Conservation (phyloP, 1,140 invertebrate genomes). For the Streblospio benedicti region DNA sequence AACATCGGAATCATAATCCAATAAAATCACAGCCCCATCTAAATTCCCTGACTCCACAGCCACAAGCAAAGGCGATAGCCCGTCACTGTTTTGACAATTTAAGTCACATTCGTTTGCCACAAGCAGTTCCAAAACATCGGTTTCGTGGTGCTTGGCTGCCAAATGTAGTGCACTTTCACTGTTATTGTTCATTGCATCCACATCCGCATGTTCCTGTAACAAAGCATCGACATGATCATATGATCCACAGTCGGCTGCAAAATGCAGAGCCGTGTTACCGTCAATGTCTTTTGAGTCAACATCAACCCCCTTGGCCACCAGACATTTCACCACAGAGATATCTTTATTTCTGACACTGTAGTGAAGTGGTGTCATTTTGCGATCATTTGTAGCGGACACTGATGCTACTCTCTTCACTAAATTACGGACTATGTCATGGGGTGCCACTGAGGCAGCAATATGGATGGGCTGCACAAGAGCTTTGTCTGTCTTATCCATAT, state of each 20-base stretch:
- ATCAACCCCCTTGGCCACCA: background rate
- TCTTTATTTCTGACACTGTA: background rate
- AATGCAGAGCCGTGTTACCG: background rate
- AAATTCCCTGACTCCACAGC: background rate
- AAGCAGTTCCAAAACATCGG: slow-evolving; percentile 5
- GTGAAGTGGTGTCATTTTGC: background rate
- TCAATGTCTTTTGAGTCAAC: background rate
- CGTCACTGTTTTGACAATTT: background rate
- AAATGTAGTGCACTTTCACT: background rate
- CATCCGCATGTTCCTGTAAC: background rate
- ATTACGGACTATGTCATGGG: background rate
- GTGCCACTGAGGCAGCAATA: background rate
- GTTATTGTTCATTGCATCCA: background rate
- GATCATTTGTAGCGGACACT: background rate
- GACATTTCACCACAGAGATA: background rate
- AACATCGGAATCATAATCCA: background rate
- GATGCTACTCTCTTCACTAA: background rate
- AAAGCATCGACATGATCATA: slow-evolving; percentile 5
- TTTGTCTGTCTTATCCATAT: background rate
- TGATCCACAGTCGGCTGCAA: background rate
- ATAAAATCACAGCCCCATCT: background rate
- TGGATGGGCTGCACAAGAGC: background rate
- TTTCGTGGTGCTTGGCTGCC: background rate
- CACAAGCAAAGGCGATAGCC: slow-evolving; percentile 4
- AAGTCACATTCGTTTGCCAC: slow-evolving; percentile 8